phyloP scores from a whole-genome alignment of 2,797 vertebrate genomes.

The Mus caroli region DNA sequence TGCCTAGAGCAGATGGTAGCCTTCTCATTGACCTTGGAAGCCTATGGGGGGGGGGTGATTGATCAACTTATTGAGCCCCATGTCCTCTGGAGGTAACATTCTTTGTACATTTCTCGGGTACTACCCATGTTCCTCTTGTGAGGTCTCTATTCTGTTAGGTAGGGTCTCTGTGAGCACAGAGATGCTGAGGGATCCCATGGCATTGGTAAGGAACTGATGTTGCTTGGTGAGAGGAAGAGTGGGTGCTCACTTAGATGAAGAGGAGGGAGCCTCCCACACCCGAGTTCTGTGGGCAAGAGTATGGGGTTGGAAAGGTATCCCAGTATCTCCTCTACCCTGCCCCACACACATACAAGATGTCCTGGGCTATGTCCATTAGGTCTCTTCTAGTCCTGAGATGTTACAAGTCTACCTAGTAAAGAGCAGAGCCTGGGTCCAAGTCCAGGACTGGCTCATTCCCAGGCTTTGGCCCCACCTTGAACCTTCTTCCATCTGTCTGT shows the following conservation, averaged over 20 bases:
- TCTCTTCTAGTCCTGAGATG: not conserved
- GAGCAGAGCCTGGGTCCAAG: not conserved
- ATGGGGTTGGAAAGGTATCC: not conserved
- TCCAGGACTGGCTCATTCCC: not conserved
- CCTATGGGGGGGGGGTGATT: not conserved
- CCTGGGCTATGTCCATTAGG: not conserved
- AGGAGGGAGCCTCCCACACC: not conserved
- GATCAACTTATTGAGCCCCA: not conserved
- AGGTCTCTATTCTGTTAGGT: not conserved
- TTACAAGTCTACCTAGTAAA: not conserved
- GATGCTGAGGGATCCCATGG: not conserved
- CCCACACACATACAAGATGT: not conserved
- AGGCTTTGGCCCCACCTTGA: not conserved
- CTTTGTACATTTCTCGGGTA: not conserved
- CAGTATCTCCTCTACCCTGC: not conserved
- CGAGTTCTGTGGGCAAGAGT: not conserved
- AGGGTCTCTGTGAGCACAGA: not conserved
- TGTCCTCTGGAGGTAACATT: not conserved
- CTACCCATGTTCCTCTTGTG: not conserved
- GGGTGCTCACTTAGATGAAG: not conserved
- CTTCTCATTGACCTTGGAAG: not conserved
- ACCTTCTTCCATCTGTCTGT: not conserved
- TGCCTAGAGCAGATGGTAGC: not conserved
- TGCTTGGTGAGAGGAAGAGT: not conserved
- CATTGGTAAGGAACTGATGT: slow-evolving; percentile 3